Base-by-base conservation (phyloP, 1,140 invertebrate genomes). In the Polypedilum vanderplanki region DNA sequence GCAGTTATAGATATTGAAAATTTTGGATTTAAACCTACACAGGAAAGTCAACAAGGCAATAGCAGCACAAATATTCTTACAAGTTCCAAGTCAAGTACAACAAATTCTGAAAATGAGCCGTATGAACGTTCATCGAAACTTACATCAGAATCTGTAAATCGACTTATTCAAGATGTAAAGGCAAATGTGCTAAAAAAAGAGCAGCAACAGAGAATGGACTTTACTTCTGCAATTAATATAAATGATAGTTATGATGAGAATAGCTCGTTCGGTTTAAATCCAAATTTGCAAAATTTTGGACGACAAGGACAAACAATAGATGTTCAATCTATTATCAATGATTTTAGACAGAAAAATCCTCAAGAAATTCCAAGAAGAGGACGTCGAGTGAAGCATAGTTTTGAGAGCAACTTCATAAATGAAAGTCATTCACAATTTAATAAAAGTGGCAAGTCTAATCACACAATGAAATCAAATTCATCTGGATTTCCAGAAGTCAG, bases 251-350 rank as follows among this genome's bases (percentile, higher is more conserved):
- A 12, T 57, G 46, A 57, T n/a, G 46, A 57, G 4, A n/a, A n/a
- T n/a, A 15, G 9, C 2, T 46, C 41, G 8, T 46, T 46, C 8
- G 41, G 41, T 12, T 12, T 46, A 2, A 46, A 46, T 46, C n/a
- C 46, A 15, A 57, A 57, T 15, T 12, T 57, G 12, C n/a, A 12
- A 57, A 57, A 57, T 57, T 18, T 18, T 10, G 90, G 90, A 0
- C 84, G 90, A 20, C 90, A 93, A 78, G 90, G 92, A 0, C 87
- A 90, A 0, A 90, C 90, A 33, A 87, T 93, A 70, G 90, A 93
- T 80, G 92, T 94, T 10, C 87, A 90, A 79, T 90, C 91, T 4
- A 90, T 94, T 74, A 94, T 94, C 79, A 91, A 91, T 1, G 91
- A 93, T 81, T 92, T 93, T 79, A 86, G 91, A 76, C 88, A 91